Evolutionary conservation across 2,113 vertebrate genomes (phyloP), one percentile per base, ranked within the genome.

Genomic region (Siniperca chuatsi): DNA sequence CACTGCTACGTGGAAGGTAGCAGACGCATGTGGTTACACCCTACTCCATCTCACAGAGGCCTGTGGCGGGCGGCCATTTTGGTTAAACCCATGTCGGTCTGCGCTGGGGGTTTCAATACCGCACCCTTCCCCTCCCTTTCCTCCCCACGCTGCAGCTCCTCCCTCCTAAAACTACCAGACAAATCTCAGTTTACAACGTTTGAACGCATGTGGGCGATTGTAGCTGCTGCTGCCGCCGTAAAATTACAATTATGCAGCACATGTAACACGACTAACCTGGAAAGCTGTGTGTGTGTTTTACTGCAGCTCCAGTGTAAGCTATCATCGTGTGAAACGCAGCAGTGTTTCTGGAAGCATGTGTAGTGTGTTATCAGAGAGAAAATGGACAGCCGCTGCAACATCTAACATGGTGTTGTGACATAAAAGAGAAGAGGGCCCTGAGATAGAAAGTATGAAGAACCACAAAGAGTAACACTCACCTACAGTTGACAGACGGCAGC

Each of bases 41-140:
- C 83, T 74, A 2, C 88, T 88, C 82, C 87, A 89, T 84, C 87
- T 84, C 85, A 76, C 81, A 78, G 44, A 88, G 85, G 75, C 89
- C 86, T 92, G 92, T 84, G 91, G 92, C 83, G 50, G 90, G 83
- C 65, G 83, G 87, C 93, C 93, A 94, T 92, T 90, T 92, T 93
- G 90, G 91, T 87, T 92, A 90, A 90, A 93, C 89, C 94, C 84
- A 90, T 4, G 79, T 91, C 12, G 92, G 91, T 94, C 91, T 93
- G 82, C 2, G 15, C 82, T 74, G 79, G 84, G 88, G 90, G 90
- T 92, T 94, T 93, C 83, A 81, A 74, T 70, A 88, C 90, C 78
- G 85, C 93, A 87, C 86, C 87, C 84, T 70, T 67, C 80, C 76
- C 72, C 73, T 37, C 55, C n/a, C 20, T 44, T 71, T 67, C 81